These are phyloP conservation scores for Germaria angustata DNA, from an alignment of 2,888 invertebrate species.

Conservation along the genomic window DNA sequence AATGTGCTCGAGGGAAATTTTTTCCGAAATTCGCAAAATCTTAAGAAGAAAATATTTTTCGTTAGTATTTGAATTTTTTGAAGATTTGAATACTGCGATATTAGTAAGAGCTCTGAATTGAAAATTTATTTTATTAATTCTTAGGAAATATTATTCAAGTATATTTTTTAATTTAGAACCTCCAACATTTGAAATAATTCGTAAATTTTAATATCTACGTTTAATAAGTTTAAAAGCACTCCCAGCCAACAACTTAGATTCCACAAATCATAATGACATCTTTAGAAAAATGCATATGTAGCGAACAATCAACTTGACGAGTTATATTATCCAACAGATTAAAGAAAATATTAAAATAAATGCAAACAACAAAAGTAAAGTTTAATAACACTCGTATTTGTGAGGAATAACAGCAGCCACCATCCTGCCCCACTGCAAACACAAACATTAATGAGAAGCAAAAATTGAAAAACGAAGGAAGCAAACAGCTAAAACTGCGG, in stretches of 20 bases:
- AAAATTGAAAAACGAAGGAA: background rate
- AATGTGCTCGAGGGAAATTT: too few relatives aligned
- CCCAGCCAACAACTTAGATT: background rate
- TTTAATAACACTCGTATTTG: conserved; percentile 56
- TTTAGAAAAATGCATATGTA: background rate
- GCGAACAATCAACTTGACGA: conserved; percentile 28
- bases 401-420: conserved; percentile 37
- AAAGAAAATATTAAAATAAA: conserved; percentile 9
- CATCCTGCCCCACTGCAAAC: background rate
- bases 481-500: conserved; percentile 44
- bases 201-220: too few relatives aligned
- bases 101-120: too few relatives aligned
- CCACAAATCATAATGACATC: background rate
- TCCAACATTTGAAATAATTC: too few relatives aligned
- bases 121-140: too few relatives aligned
- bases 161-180: too few relatives aligned
- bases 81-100: too few relatives aligned
- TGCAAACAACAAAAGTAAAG: conserved; percentile 9
- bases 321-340: conserved; percentile 23
- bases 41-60: too few relatives aligned
- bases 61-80: too few relatives aligned
- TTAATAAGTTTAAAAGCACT: too few relatives aligned
- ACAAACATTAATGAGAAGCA: conserved; percentile 37
- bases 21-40: too few relatives aligned
- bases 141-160: too few relatives aligned